Evolutionary conservation across 2,888 invertebrate species (phyloP), one percentile per base, ranked within the genome.

Genomic region (Conus canariensis): DNA sequence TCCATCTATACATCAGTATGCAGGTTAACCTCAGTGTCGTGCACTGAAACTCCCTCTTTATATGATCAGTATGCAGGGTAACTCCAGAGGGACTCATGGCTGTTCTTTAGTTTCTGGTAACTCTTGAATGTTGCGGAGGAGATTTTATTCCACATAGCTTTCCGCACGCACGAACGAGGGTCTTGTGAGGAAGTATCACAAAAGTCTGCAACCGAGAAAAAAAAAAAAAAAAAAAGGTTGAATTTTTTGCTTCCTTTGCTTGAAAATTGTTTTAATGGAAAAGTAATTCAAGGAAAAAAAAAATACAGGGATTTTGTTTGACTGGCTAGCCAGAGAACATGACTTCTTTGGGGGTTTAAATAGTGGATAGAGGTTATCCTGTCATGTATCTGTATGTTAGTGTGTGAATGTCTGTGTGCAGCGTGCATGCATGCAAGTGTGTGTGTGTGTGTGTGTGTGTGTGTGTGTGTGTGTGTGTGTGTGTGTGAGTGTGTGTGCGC

Each of bases 61-160:
- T 45, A 45, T 45, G 45, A 45, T 45, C 45, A 45, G 45, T 45
- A 45, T 45, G 45, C 45, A 6, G 82, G 82, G 22, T 83, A 83
- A 83, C 25, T 83, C 82, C 82, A 83, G 22, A 22, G 56, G 22
- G 22, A 22, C 56, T 10, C 25, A 8, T 22, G 56, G 82, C 25
- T 83, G 82, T 58, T 83, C 82, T 58, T 83, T 83, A 67, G 74
- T 87, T 67, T 89, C 58, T 74, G 58, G 74, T n/a, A 85, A 56
- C 58, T 83, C 82, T 83, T 83, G 82, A 83, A 83, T 83, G 89
- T 89, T 7, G 85, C 85, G 25, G 89, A 89, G 10, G 89, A 85
- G 25, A 89, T 89, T 89, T 89, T 89, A 74, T 74, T 85, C 89
- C 89, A 89, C 74, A 89, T 16, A 19, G 89, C 89, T 30, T 85